Evolutionary conservation across 2,113 vertebrate genomes (phyloP).

Genomic region (Mastomys natalensis): DNA sequence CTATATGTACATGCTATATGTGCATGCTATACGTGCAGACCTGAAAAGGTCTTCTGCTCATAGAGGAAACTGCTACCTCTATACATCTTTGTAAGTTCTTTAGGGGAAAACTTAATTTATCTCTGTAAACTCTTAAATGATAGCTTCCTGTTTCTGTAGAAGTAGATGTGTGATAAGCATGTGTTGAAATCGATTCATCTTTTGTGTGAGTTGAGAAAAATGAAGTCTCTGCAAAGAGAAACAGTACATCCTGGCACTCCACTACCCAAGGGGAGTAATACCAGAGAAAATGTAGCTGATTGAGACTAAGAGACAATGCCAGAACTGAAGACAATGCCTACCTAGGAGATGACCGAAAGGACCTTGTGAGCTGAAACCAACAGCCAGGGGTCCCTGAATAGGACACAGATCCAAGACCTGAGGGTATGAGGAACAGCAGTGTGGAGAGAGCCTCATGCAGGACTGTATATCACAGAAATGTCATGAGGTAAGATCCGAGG

Average conservation of each 20-base stretch:
- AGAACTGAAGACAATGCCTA: background rate
- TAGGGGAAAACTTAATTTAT: background rate
- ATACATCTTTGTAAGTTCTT: slow-evolving; percentile 39
- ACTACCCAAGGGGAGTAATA: background rate
- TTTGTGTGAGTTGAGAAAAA: background rate
- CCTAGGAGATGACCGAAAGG: background rate
- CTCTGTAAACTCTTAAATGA: background rate
- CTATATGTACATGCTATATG: too few relatives aligned
- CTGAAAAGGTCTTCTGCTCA: background rate
- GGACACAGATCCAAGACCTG: background rate
- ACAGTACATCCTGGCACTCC: background rate
- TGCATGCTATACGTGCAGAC: slow-evolving; percentile 12
- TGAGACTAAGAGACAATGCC: background rate
- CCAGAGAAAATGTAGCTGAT: background rate
- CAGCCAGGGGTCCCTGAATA: background rate
- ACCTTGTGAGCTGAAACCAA: background rate
- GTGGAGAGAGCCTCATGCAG: background rate
- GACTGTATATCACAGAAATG: background rate
- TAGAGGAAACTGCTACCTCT: background rate
- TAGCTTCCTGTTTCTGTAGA: background rate
- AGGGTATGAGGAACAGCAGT: background rate
- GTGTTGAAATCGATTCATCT: background rate
- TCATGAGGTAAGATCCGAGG: background rate
- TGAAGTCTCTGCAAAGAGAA: background rate
- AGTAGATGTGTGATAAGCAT: slow-evolving; percentile 14